Conservation (phyloP, 2,113 vertebrate species). For the Peucedramus taeniatus region DNA sequence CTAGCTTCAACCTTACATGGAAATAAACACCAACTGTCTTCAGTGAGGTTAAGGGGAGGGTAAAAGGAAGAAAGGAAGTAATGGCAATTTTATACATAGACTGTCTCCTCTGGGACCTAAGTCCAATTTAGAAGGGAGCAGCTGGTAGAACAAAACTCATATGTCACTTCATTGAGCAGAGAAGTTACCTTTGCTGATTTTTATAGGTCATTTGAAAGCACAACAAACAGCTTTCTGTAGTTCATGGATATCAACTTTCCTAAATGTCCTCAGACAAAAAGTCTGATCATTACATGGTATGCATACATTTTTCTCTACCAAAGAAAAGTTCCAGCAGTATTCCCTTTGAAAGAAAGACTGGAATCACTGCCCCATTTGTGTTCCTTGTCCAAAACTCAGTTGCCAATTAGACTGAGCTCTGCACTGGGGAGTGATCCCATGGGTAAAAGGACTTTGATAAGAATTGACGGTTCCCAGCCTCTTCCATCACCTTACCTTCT, state of each 20-base stretch:
- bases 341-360: not conserved
- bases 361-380: not conserved
- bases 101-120: not conserved
- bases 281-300: not conserved
- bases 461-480: not conserved
- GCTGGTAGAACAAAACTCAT: not conserved
- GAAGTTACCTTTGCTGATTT: not conserved
- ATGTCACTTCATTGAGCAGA: not conserved
- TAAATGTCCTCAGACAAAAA: not conserved
- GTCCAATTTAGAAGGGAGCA: not conserved
- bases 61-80: not conserved
- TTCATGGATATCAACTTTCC: not conserved
- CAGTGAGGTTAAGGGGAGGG: not conserved
- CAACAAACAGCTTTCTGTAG: not conserved
- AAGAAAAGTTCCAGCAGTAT: not conserved
- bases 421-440: not conserved
- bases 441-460: not conserved
- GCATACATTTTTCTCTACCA: not conserved
- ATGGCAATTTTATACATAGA: not conserved
- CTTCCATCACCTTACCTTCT: not conserved
- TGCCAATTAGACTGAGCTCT: not conserved
- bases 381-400: not conserved
- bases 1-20: not conserved
- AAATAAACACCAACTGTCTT: not conserved
- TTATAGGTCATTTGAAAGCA: not conserved